Evolutionary conservation across 2,888 invertebrate genomes (phyloP).

Genomic region (Encarsia formosa): DNA sequence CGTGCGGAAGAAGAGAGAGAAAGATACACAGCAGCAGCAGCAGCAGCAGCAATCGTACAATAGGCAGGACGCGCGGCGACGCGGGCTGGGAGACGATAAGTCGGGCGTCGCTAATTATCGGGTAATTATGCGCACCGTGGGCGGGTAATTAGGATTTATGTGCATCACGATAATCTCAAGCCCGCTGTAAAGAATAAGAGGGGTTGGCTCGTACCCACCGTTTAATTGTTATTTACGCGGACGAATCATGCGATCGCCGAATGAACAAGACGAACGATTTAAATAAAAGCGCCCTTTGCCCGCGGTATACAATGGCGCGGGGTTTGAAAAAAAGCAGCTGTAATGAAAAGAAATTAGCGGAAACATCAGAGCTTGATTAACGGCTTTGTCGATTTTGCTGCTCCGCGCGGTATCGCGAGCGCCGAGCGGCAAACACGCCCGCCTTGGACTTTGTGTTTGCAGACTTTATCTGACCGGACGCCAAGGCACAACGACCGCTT

Average conservation of each 20-base stretch:
- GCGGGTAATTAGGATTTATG: slow-evolving; percentile 45
- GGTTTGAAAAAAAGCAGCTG: background rate
- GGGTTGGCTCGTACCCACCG: slow-evolving; percentile 18
- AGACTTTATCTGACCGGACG: no score
- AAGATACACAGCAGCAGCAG: background rate
- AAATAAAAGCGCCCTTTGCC: slow-evolving; percentile 8
- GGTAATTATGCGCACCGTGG: slow-evolving; percentile 40
- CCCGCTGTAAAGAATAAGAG: slow-evolving; percentile 20
- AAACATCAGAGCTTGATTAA: slow-evolving; percentile 24
- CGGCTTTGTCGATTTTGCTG: background rate
- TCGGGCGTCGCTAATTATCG: slow-evolving; percentile 40
- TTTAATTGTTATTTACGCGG: slow-evolving; percentile 46
- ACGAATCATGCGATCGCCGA: slow-evolving; percentile 39
- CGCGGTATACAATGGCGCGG: background rate
- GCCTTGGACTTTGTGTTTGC: no score
- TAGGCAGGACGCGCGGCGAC: no score
- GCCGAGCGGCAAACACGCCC: no score
- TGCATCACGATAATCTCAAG: slow-evolving; percentile 38
- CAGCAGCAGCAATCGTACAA: no score
- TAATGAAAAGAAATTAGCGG: slow-evolving; percentile 28
- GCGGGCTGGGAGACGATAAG: slow-evolving; percentile 21
- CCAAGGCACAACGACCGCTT: no score
- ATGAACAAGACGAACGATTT: slow-evolving; percentile 1
- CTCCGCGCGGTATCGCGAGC: no score
- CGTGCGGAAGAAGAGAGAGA: slow-evolving; percentile 3